phyloP scores from a whole-genome alignment of 2,113 vertebrate genomes.

The Tetrao urogallus region DNA sequence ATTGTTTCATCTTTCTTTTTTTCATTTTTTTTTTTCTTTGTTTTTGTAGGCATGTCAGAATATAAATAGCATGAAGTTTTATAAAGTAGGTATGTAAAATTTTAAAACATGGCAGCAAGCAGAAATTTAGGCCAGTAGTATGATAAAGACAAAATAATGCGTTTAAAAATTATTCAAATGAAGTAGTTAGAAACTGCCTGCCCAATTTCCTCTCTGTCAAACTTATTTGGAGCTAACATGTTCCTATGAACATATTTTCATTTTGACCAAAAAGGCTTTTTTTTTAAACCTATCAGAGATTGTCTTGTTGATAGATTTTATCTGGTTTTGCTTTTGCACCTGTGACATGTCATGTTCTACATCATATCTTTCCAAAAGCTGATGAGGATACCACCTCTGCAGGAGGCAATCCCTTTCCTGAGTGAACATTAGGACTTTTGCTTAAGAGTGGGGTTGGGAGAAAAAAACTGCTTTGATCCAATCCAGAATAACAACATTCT shows the following conservation, averaged over 20 bases:
- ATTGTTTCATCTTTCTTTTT: not conserved
- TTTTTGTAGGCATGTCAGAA: not conserved
- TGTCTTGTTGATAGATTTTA: not conserved
- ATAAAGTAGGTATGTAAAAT: not conserved
- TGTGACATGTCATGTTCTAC: not conserved
- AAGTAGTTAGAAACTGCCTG: not conserved
- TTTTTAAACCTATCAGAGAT: not conserved
- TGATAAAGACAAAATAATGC: not conserved
- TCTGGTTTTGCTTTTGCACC: not conserved
- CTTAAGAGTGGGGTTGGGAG: not conserved
- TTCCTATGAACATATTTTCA: not conserved
- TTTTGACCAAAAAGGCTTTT: not conserved
- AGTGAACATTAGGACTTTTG: not conserved
- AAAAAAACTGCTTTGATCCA: not conserved
- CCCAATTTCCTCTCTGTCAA: not conserved
- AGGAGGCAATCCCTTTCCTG: not conserved
- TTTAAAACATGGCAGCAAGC: not conserved
- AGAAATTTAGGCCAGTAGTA: not conserved
- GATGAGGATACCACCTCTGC: not conserved
- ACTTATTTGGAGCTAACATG: not conserved
- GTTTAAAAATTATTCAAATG: not conserved
- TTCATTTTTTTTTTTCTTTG: accelerated
- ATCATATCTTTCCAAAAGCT: not conserved
- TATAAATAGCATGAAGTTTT: not conserved
- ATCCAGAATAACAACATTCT: not conserved